Evolutionary conservation across 2,113 vertebrate species (phyloP).

Genomic region (Ochotona princeps): DNA sequence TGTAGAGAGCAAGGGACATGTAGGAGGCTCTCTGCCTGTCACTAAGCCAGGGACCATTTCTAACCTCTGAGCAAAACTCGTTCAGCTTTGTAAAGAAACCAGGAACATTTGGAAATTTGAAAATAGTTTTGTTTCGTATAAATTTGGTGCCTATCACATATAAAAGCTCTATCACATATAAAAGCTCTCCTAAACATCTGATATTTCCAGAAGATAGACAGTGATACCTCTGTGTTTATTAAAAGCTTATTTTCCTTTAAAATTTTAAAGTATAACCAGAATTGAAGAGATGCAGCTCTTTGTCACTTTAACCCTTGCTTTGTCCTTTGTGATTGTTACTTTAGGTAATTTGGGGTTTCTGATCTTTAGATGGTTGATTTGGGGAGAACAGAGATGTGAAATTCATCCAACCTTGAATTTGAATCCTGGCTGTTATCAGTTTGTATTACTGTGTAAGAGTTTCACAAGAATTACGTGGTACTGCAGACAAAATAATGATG

Average conservation of each 20-base stretch:
- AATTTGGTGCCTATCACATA: background rate
- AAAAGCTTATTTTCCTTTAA: background rate
- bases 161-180: background rate
- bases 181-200: background rate
- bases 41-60: background rate
- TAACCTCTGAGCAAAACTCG: background rate
- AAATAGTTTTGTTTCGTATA: background rate
- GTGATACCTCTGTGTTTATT: background rate
- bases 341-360: background rate
- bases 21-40: background rate
- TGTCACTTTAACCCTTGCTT: background rate
- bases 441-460: background rate
- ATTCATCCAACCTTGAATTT: background rate
- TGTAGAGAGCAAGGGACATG: background rate
- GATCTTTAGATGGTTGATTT: background rate
- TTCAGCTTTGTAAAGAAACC: background rate
- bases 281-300: background rate
- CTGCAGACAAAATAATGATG: background rate
- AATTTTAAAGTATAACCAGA: conserved; percentile 15
- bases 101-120: background rate
- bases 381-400: background rate
- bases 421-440: background rate
- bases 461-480: background rate
- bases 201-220: background rate
- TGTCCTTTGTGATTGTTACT: background rate